Conservation (phyloP, 1,140 invertebrate species). For the Zeugodacus cucurbitae region DNA sequence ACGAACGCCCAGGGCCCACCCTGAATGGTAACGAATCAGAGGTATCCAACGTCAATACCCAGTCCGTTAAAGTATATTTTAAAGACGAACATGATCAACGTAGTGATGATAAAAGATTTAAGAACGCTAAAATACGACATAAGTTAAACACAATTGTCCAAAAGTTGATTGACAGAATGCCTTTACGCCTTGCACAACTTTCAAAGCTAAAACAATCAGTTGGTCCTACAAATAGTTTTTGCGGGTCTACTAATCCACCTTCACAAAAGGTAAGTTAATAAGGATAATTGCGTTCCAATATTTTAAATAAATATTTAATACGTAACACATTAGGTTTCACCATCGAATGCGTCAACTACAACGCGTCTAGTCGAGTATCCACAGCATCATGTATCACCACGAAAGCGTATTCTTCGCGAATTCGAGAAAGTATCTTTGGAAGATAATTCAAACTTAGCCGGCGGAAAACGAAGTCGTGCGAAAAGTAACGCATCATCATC, state of each 20-base stretch:
- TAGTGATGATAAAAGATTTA: conserved; percentile 49
- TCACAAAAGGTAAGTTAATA: conserved; percentile 54
- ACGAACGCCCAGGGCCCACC: neutral
- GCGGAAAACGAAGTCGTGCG: conserved; percentile 68
- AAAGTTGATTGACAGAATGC: conserved; percentile 61
- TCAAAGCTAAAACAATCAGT: conserved; percentile 51
- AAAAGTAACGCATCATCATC: conserved; percentile 49
- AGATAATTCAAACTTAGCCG: conserved; percentile 65
- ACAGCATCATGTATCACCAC: conserved; percentile 74
- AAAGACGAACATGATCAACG: neutral
- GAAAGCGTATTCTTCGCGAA: conserved; percentile 79
- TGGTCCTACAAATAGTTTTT: neutral
- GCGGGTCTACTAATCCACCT: conserved; percentile 48
- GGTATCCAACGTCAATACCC: no score
- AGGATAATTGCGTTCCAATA: neutral
- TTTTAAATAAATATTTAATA: neutral
- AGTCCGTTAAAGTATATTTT: neutral
- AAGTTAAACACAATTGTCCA: conserved; percentile 62
- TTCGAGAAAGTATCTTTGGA: conserved; percentile 79
- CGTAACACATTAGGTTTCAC: conserved; percentile 20
- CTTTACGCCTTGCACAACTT: conserved; percentile 57
- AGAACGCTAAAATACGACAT: conserved; percentile 53
- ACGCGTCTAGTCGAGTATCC: conserved; percentile 65
- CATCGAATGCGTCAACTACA: conserved; percentile 43
- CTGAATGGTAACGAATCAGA: neutral